Evolutionary conservation across 2,888 invertebrate species (phyloP), one percentile per base, ranked within the genome.

Genomic region (Heliconius charithonia): DNA sequence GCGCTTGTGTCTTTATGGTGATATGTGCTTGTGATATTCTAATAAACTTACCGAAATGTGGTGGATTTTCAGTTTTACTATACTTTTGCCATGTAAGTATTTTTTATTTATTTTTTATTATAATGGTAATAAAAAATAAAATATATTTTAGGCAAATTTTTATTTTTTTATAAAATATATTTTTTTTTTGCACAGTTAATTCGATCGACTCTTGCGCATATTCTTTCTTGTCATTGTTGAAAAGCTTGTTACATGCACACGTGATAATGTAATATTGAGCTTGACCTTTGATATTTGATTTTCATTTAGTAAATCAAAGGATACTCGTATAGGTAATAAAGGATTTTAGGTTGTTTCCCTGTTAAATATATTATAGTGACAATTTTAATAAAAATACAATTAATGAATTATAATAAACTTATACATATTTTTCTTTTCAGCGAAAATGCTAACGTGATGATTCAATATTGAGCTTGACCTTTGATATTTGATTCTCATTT

Each of bases 61-160:
- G 84, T 81, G 80, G 77, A 74, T 84, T 41, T 67, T 84, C n/a
- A 79, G 81, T 67, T 76, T 82, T 51, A 80, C 82, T 63, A 76
- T 84, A n/a, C 63, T 83, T 76, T 79, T 84, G 51, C 83, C 82
- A 6, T 83, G 83, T 83, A 73, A 84, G 84, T 83, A 69, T 27
- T 37, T 27, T 45, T 70, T n/a, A 12, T 37, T 25, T 27, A 16
- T 41, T 27, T 16, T 69, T 45, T 3, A 19, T 25, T 9, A 69
- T 70, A 45, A 22, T 45, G 4, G 27, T 70, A 45, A n/a, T 6
- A 4, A 29, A 27, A 27, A 70, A 12, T 27, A n/a, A n/a, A n/a
- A 27, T 27, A 51, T 27, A 22, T 29, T 29, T 41, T 9, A 25
- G 13, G 25, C 25, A 1, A 37, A 25, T 2, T 25, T 25, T 45